Evolutionary conservation across 2,888 invertebrate species (phyloP).

Genomic region (Notodonta ziczac): DNA sequence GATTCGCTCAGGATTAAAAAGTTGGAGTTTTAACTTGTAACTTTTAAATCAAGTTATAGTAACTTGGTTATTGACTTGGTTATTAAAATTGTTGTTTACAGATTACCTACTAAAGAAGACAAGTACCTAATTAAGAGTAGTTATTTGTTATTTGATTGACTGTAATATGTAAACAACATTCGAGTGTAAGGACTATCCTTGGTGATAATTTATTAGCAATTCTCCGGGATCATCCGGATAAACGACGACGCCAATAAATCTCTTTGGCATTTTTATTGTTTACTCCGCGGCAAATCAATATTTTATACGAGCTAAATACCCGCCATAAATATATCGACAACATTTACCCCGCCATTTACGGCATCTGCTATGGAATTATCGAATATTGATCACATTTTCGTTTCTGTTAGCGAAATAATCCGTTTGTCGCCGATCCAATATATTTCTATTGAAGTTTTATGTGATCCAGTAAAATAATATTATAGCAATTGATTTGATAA

Average conservation of each 20-base stretch:
- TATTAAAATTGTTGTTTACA: too few species aligned
- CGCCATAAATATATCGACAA: constrained; percentile 41
- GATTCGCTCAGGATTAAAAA: too few species aligned
- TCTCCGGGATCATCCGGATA: constrained; percentile 63
- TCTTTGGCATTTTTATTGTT: constrained; percentile 53
- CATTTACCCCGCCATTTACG: constrained; percentile 41
- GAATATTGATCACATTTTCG: constrained; percentile 39
- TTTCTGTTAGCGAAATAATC: constrained; percentile 21
- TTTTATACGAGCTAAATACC: constrained; percentile 50
- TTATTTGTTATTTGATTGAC: too few species aligned
- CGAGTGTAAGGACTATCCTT: neutral
- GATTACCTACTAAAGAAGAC: too few species aligned
- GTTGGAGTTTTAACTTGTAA: too few species aligned
- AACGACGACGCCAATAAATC: constrained; percentile 62
- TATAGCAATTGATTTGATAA: neutral
- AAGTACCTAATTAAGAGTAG: too few species aligned
- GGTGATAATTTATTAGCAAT: constrained; percentile 56
- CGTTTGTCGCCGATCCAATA: constrained; percentile 8
- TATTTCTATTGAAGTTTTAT: constrained; percentile 5
- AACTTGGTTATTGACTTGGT: too few species aligned
- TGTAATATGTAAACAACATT: neutral
- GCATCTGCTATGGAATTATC: constrained; percentile 40
- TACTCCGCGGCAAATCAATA: constrained; percentile 46
- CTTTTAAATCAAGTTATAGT: too few species aligned
- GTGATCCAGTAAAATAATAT: neutral